These are phyloP conservation scores for Epistrophe grossulariae DNA, from an alignment of 2,888 invertebrate genomes.

Conservation along the genomic window DNA sequence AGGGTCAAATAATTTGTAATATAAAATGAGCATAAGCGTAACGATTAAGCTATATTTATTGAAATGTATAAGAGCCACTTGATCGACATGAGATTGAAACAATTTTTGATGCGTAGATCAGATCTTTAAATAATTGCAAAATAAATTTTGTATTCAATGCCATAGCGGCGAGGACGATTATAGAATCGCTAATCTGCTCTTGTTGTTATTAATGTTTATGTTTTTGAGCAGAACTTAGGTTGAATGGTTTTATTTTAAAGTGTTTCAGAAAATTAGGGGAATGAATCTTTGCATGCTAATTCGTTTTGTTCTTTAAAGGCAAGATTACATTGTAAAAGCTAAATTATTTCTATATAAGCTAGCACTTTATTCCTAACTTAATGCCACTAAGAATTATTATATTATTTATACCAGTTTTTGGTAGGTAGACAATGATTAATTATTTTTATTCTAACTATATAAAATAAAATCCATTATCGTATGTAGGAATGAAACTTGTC, in stretches of 20 bases:
- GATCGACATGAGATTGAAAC: conserved; percentile 18
- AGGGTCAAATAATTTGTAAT: background rate
- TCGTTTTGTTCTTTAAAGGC: too few species aligned
- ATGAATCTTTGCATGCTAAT: background rate
- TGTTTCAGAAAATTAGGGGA: background rate
- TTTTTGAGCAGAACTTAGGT: background rate
- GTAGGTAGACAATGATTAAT: too few species aligned
- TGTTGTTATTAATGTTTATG: background rate
- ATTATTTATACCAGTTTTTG: too few species aligned
- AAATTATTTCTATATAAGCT: too few species aligned
- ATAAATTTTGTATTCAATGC: conserved; percentile 27
- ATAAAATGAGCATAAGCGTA: conserved; percentile 21
- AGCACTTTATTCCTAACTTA: too few species aligned
- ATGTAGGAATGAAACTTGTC: too few species aligned
- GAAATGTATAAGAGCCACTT: background rate
- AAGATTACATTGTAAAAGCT: too few species aligned
- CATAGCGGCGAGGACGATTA: background rate
- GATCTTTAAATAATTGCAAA: conserved; percentile 13
- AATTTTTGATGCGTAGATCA: conserved; percentile 27
- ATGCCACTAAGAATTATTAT: too few species aligned
- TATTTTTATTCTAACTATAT: too few species aligned
- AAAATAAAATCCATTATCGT: too few species aligned
- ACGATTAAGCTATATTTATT: conserved; percentile 25
- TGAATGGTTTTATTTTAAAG: background rate
- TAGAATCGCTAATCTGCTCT: conserved; percentile 26